phyloP scores from a whole-genome alignment of 37 sponge, comb jelly and placozoan species.

The Spongilla lacustris region DNA sequence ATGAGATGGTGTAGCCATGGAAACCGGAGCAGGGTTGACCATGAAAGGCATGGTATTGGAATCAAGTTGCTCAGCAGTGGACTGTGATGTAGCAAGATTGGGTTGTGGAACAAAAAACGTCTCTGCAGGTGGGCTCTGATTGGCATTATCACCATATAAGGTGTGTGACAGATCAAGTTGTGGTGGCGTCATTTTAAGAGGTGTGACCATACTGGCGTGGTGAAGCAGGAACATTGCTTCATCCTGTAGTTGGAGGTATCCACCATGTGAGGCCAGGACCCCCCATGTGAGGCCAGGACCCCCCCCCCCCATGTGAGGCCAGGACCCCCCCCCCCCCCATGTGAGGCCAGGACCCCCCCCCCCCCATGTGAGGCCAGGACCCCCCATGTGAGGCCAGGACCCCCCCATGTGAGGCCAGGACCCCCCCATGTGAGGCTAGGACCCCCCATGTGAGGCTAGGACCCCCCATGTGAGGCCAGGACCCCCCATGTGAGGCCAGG shows the following conservation, averaged over 20 bases:
- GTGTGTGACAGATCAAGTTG: neutral
- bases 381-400: neutral
- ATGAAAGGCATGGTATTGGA: neutral
- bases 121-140: neutral
- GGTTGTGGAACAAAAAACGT: neutral
- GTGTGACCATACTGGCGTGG: constrained; percentile 17
- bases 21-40: neutral
- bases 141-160: neutral
- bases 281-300: no score
- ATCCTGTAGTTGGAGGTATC: neutral
- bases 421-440: neutral
- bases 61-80: neutral
- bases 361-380: no score
- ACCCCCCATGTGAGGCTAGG: neutral
- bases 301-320: no score
- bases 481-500: neutral
- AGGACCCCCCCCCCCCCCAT: no score
- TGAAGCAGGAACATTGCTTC: neutral
- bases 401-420: neutral
- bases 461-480: neutral
- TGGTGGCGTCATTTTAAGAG: constrained; percentile 54
- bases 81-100: neutral
- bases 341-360: no score
- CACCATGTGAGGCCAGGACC: neutral
- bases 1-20: neutral